Base-by-base conservation (phyloP, 2,797 vertebrate species). In the Podarcis siculus region DNA sequence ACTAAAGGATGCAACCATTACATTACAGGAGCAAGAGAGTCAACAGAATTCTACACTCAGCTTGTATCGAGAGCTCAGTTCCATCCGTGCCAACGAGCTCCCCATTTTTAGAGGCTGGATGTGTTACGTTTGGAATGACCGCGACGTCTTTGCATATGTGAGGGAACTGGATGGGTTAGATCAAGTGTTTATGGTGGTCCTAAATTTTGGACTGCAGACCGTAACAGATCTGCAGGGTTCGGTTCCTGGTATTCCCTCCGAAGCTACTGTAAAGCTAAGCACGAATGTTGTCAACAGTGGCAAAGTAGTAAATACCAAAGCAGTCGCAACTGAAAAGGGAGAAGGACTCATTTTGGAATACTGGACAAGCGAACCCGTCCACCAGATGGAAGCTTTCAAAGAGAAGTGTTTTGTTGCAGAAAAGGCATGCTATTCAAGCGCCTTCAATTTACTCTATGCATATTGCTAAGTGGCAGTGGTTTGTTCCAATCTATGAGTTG, bases 331-430 rank as follows among this genome's bases (percentile, higher is more conserved):
- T 4, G 92, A 94, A 73, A 94, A 69, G 1, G 99, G 98, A 25
- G 98, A 98, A 93, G 99, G 99, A 32, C 89, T 99, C 79, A 89
- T 99, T 90, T 95, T 99, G 1, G 96, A 97, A 94, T 98, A 98
- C 92, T 97, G 95, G 86, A 97, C 96, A 72, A 12, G 64, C 87
- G 92, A 93, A 25, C 97, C 94, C 25, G 96, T 98, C 89, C 96
- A 99, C 88, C 91, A 76, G 0, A 96, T 85, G 88, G 95, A 97
- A 79, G 82, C 87, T 12, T 95, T 95, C 72, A 86, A 91, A 89
- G 93, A 93, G 2, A 96, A 95, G 58, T 99, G 99, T 93, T 99
- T 97, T 75, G 86, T 99, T 89, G 98, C 99, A 69, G 98, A 97
- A 92, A 98, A 97, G 90, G 98, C 98, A 37, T 99, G 99, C 94